Evolutionary conservation across 2,797 vertebrate genomes (phyloP), one percentile per base, ranked within the genome.

Genomic region (Ficedula albicollis): DNA sequence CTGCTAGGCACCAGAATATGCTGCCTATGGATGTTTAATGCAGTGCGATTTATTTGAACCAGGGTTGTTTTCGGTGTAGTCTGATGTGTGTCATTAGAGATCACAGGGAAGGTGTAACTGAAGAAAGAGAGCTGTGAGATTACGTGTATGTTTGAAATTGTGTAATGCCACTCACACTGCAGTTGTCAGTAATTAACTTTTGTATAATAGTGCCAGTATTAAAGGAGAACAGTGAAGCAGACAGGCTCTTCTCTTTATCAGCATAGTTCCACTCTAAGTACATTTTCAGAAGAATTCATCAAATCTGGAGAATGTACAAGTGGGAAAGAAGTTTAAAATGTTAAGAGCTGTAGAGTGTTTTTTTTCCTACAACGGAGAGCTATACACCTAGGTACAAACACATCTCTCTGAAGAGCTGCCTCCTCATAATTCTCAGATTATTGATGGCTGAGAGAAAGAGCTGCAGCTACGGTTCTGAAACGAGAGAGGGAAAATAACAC

Each of bases 401-500:
- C 80, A 68, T 96, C 43, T 95, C 86, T 84, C 90, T 59, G 91
- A 93, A 95, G 91, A 95, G 72, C 76, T 97, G 93, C 84, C 92
- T 97, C 94, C 93, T 96, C 93, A 34, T 74, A 75, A 90, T 85
- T 96, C 95, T 95, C 93, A 89, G 89, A 60, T 95, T 96, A 96
- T 87, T 91, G 92, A 78, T 81, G 51, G 86, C 7, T 94, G 95
- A 94, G 93, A 90, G 93, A 93, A 94, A 80, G 92, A 80, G 73
- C 78, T 93, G 79, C 81, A 93, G 76, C 94, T 92, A 87, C 0
- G 9, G 32, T 75, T 93, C 76, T 91, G 80, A 73, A 85, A 67
- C 72, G 34, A 76, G 55, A 73, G 55, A 79, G 55, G 72, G 56
- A 87, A 69, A 88, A 63, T 95, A 94, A 68, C 80, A 49, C 84